These are phyloP conservation scores for Syngnathus rostellatus DNA, from an alignment of 2,797 vertebrate genomes.

Conservation along the genomic window DNA sequence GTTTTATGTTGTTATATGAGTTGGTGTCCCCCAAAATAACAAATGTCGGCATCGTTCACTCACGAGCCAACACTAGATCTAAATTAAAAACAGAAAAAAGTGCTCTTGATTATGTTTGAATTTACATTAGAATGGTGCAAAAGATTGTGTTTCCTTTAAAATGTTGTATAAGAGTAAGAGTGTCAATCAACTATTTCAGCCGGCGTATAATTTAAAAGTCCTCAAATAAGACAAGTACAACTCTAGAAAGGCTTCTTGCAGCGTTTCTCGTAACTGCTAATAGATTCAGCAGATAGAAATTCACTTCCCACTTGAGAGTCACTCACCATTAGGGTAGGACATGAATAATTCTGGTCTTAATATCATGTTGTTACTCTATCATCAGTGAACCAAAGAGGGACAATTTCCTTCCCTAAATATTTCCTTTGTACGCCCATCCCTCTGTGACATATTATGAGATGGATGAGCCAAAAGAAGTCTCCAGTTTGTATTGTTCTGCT, in stretches of 20 bases:
- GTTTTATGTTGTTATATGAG: too few species aligned
- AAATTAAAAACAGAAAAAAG: background rate
- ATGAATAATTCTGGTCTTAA: constrained; percentile 4
- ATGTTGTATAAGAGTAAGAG: background rate
- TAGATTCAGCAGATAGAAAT: background rate
- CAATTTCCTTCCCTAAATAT: constrained; percentile 12
- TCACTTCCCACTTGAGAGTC: background rate
- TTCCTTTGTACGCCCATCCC: constrained; percentile 34
- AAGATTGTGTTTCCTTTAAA: background rate
- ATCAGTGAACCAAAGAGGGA: constrained; percentile 6
- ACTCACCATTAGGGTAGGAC: background rate
- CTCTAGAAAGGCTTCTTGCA: background rate
- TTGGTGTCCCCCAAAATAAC: too few species aligned
- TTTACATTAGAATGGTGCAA: background rate
- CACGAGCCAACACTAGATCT: background rate
- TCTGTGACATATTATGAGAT: constrained; percentile 43
- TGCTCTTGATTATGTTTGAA: background rate
- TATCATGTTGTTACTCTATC: background rate
- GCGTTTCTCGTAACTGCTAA: background rate
- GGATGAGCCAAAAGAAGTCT: constrained; percentile 57
- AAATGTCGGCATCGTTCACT: too few species aligned
- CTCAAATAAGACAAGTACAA: background rate
- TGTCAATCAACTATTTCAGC: background rate
- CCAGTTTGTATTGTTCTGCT: constrained; percentile 58
- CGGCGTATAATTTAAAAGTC: background rate